A percentile compares a stretch with the other conserved stretches of the same genome.
Evolutionary conservation across 2,888 invertebrate genomes (phyloP).

Genomic region (Lagria hirta): DNA sequence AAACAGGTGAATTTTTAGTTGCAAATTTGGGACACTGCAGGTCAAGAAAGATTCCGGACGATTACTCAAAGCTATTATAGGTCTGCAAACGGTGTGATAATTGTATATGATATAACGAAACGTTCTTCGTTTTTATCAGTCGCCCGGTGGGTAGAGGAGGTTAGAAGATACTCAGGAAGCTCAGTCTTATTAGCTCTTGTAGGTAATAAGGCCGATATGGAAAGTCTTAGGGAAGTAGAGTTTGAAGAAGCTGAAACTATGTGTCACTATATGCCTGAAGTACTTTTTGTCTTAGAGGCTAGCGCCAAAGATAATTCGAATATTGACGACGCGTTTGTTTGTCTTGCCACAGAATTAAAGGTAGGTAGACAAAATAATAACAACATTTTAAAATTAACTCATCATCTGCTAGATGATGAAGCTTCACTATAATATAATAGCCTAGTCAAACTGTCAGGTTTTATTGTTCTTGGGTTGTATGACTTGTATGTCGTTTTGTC

Average conservation of each 20-base stretch:
- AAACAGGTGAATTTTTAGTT: constrained; percentile 57
- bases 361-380: constrained; percentile 51
- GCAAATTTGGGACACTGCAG: constrained; percentile 97
- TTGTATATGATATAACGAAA: constrained; percentile 97
- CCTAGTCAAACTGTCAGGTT: too few relatives aligned
- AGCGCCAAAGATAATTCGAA: constrained; percentile 91
- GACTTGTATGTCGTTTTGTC: too few relatives aligned
- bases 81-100: constrained; percentile 94
- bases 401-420: too few relatives aligned
- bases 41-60: constrained; percentile 93
- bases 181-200: constrained; percentile 88
- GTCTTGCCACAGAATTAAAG: constrained; percentile 85
- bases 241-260: constrained; percentile 84
- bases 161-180: constrained; percentile 89
- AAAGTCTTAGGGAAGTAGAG: constrained; percentile 79
- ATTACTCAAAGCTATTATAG: constrained; percentile 97
- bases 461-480: too few relatives aligned
- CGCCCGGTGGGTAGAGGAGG: constrained; percentile 95
- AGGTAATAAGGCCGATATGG: constrained; percentile 90
- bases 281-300: constrained; percentile 83
- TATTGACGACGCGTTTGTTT: constrained; percentile 85
- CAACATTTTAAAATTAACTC: too few relatives aligned
- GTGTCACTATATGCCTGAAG: constrained; percentile 83
- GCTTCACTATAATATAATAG: too few relatives aligned
- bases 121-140: constrained; percentile 87